Conservation (phyloP, 1,140 invertebrate species). For the Orius laevigatus region DNA sequence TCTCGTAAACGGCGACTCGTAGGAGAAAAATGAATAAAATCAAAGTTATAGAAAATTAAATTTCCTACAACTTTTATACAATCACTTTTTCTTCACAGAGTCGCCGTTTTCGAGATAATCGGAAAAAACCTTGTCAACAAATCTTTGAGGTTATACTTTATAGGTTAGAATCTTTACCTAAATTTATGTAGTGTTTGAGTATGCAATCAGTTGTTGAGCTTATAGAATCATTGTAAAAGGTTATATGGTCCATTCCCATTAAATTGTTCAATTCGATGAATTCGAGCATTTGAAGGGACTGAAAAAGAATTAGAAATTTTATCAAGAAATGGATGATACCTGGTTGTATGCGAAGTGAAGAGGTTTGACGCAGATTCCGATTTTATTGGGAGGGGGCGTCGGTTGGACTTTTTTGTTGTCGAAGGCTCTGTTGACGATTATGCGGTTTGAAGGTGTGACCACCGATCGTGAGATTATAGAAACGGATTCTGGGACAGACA, state of each 20-base stretch:
- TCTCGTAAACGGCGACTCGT: too few species aligned
- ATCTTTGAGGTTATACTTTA: too few species aligned
- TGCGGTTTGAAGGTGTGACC: constrained; percentile 40
- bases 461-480: constrained; percentile 41
- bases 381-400: constrained; percentile 34
- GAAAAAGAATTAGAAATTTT: constrained; percentile 18
- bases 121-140: too few species aligned
- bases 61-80: too few species aligned
- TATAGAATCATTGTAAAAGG: constrained; percentile 83
- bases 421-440: constrained; percentile 19
- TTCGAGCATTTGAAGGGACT: constrained; percentile 69
- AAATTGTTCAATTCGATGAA: constrained; percentile 81
- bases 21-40: too few species aligned
- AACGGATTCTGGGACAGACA: constrained; percentile 38
- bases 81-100: too few species aligned
- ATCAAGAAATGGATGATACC: constrained; percentile 25
- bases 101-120: too few species aligned
- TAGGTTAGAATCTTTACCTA: constrained; percentile 13
- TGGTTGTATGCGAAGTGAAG: constrained; percentile 78
- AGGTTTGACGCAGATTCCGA: constrained; percentile 88
- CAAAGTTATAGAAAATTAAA: too few species aligned
- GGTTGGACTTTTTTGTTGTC: constrained; percentile 31
- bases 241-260: constrained; percentile 74
- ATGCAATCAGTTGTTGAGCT: constrained; percentile 58
- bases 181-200: constrained; percentile 48